Percentiles rank a stretch among this genome's conserved stretches.
These are phyloP conservation scores for Heteractis magnifica DNA, from an alignment of 92 coral and sea anemone species.

Conservation along the genomic window DNA sequence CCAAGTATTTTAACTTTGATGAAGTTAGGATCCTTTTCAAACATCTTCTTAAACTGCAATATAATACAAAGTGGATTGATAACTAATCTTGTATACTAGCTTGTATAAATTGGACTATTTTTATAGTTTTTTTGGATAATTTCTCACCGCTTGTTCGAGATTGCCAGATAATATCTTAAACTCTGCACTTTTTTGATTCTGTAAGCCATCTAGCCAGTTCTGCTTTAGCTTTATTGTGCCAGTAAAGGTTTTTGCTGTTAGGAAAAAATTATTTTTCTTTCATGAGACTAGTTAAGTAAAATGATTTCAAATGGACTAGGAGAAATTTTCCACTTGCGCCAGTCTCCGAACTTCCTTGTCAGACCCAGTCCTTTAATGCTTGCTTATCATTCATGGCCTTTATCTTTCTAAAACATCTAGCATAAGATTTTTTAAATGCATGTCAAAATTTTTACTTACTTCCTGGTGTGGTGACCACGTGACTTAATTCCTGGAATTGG, in stretches of 20 bases:
- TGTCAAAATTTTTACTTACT: constrained; percentile 56
- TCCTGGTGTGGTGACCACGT: constrained; percentile 47
- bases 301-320: too few relatives aligned
- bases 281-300: too few relatives aligned
- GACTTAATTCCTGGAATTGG: constrained; percentile 28
- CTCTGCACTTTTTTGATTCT: constrained; percentile 62
- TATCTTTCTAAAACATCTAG: too few relatives aligned
- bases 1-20: constrained; percentile 77
- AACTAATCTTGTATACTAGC: background rate
- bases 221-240: constrained; percentile 84
- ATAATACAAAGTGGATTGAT: background rate
- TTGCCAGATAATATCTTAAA: constrained; percentile 89
- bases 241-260: constrained; percentile 63
- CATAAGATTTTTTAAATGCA: background rate
- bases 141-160: constrained; percentile 92
- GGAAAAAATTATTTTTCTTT: background rate
- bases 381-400: too few relatives aligned
- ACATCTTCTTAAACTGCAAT: constrained; percentile 66
- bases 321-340: background rate
- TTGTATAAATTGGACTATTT: background rate
- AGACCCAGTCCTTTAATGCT: background rate
- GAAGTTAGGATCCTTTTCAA: constrained; percentile 68
- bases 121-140: too few relatives aligned
- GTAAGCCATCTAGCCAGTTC: constrained; percentile 86
- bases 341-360: background rate